Conservation (phyloP, 2,113 vertebrate species). For the Pterocles burchelli region DNA sequence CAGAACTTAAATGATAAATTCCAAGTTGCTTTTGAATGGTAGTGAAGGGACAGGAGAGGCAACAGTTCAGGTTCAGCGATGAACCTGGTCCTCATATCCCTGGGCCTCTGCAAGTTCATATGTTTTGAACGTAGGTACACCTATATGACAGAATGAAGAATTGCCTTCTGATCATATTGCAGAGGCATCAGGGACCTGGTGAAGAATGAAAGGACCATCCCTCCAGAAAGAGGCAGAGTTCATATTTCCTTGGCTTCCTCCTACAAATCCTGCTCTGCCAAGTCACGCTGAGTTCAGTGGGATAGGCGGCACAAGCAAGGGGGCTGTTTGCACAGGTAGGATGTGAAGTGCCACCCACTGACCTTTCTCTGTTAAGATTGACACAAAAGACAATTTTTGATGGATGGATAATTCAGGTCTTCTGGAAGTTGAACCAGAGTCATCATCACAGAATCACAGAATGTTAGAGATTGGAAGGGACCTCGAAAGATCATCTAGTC, state of each 20-base stretch:
- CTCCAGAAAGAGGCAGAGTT: background rate
- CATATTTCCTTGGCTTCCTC: background rate
- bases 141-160: background rate
- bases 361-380: background rate
- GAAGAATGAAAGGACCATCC: background rate
- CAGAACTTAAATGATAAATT: background rate
- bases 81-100: background rate
- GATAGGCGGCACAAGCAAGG: background rate
- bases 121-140: background rate
- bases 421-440: background rate
- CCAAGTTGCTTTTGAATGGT: background rate
- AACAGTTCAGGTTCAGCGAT: background rate
- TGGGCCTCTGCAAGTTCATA: background rate
- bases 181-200: background rate
- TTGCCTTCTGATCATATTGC: fast-evolving
- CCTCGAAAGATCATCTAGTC: no score
- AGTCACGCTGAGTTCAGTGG: background rate
- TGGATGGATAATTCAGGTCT: background rate
- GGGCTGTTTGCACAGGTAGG: background rate
- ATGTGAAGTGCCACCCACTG: background rate
- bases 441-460: no score
- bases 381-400: background rate
- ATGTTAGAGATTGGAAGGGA: no score
- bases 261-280: background rate
- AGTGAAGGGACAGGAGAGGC: background rate